Percentiles rank a stretch among this genome's conserved stretches.
These are phyloP conservation scores for Drosophila setosimentum DNA, from an alignment of 2,888 invertebrate genomes.

Conservation along the genomic window DNA sequence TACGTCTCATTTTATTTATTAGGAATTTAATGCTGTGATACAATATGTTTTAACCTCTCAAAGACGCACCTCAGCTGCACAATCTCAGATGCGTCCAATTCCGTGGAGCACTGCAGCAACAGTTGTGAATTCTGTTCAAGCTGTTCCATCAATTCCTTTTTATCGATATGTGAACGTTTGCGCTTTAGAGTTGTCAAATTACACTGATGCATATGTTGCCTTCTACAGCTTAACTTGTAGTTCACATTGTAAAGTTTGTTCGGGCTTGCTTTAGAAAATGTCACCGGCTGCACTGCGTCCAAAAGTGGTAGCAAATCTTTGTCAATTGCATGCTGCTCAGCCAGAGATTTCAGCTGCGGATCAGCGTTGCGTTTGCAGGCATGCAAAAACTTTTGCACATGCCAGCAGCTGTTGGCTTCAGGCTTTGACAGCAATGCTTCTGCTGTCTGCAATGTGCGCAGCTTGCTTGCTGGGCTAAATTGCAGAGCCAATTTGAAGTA, in stretches of 20 bases:
- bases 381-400: conserved; percentile 48
- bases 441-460: conserved; percentile 39
- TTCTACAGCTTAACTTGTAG: conserved; percentile 15
- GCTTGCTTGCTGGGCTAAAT: conserved; percentile 10
- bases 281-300: conserved; percentile 4
- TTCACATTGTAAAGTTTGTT: background rate
- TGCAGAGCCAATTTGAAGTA: conserved; percentile 44
- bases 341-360: conserved; percentile 34
- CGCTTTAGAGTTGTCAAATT: conserved; percentile 40
- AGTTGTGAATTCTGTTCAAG: conserved; percentile 23
- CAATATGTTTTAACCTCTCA: conserved; percentile 30
- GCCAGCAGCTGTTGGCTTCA: conserved; percentile 40
- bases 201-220: conserved; percentile 34
- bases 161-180: conserved; percentile 15
- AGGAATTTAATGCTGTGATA: background rate
- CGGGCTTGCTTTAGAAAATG: background rate
- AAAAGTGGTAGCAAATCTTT: conserved; percentile 24
- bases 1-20: background rate
- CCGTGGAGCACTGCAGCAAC: conserved; percentile 1
- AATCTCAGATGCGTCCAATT: conserved; percentile 31
- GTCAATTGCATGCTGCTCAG: conserved; percentile 4
- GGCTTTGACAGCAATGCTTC: background rate
- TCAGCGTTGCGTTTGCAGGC: conserved; percentile 33
- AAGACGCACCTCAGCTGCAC: conserved; percentile 20
- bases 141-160: conserved; percentile 36